Percentiles rank a stretch among this genome's conserved stretches.
These are phyloP conservation scores for Calycopis cecrops DNA, from an alignment of 1,140 invertebrate species.

Conservation along the genomic window DNA sequence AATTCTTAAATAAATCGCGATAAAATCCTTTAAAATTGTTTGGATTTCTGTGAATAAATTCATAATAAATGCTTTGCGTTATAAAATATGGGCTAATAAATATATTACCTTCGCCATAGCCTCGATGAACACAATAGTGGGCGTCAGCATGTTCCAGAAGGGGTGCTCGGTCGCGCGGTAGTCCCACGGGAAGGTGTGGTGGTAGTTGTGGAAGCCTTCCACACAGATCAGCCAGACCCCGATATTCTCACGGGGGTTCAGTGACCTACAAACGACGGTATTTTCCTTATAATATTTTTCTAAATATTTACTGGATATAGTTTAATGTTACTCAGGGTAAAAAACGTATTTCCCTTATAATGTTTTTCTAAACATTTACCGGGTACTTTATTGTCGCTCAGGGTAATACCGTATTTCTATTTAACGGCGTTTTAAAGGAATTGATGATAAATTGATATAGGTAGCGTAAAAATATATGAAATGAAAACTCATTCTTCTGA, in stretches of 20 bases:
- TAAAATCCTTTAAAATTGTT: no score
- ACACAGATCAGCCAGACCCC: constrained; percentile 77
- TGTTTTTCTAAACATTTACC: neutral
- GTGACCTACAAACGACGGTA: constrained; percentile 42
- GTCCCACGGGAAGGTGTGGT: constrained; percentile 87
- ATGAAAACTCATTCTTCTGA: no score
- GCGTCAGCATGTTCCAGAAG: constrained; percentile 76
- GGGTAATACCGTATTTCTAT: no score
- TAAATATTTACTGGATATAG: neutral
- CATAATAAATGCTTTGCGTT: no score
- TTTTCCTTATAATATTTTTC: neutral
- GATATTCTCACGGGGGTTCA: constrained; percentile 80
- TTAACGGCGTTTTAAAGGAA: no score
- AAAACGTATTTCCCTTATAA: neutral
- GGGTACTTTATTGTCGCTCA: no score
- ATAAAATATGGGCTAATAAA: neutral
- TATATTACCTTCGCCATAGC: constrained; percentile 72
- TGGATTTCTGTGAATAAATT: no score
- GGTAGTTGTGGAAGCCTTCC: constrained; percentile 86
- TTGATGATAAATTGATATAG: no score
- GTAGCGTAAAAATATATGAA: no score
- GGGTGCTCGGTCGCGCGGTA: constrained; percentile 81
- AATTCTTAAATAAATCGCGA: no score
- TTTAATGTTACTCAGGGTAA: no score
- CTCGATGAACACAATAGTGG: constrained; percentile 80